Base-by-base conservation (phyloP, 2,797 vertebrate genomes). In the Syndactyla subalaris region DNA sequence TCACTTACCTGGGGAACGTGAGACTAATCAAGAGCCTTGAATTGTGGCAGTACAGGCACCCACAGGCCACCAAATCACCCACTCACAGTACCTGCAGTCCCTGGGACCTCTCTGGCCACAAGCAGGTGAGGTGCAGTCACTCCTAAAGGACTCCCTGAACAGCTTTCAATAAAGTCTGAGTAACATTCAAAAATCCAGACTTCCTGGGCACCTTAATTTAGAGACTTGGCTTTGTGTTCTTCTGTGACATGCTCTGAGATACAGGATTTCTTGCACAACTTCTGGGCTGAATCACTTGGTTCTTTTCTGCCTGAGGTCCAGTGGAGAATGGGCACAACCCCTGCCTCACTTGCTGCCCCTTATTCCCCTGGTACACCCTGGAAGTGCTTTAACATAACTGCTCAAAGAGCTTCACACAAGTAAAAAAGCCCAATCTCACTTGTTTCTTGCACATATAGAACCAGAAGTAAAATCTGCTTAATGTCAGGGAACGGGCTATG, bases 221-320 rank as follows among this genome's bases (percentile, higher is more conserved):
- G 48, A 49, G 49, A 19, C 43, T 75, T 32, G 0, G 2, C 48
- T 85, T 67, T 43, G 29, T 27, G 39, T 61, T 61, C 38, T n/a
- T 43, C n/a, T 1, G 0, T 32, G 73, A 84, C 29, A 32, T 0
- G 0, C 36, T 39, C 15, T 0, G 0, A 49, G 39, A 82, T 4
- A 15, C 0, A 52, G 19, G 11, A 79, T 15, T 74, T 54, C 24
- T 52, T 52, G 18, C 12, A 18, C 6, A 8, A 67, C 51, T 71
- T 49, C 10, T 41, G 26, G 41, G n/a, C 39, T 41, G 21, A 89
- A 58, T 70, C 65, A 83, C 43, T 80, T 41, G 0, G 7, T 13
- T 38, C 39, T 73, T 27, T 73, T 73, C 23, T 32, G 57, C n/a
- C 54, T 7, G 2, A 62, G n/a, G 54, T 68, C 26, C 32, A 51